Evolutionary conservation across 2,797 vertebrate genomes (phyloP).

Genomic region (Tenualosa ilisha): DNA sequence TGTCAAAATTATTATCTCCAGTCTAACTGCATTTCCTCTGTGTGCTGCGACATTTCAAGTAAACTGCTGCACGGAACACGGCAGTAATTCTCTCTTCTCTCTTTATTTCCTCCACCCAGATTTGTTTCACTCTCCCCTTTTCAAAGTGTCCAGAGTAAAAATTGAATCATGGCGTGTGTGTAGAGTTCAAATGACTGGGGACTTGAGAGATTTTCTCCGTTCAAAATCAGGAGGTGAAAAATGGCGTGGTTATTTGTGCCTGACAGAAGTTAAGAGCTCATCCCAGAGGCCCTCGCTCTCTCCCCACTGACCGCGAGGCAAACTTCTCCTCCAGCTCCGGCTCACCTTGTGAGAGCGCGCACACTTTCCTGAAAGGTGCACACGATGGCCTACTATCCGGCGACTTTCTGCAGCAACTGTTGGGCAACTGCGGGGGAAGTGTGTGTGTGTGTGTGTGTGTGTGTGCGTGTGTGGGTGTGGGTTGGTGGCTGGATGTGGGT

Average conservation of each 20-base stretch:
- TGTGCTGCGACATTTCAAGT: background rate
- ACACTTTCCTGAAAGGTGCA: constrained; percentile 54
- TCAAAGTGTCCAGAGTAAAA: constrained; percentile 62
- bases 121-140: constrained; percentile 51
- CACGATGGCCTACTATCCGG: constrained; percentile 58
- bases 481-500: constrained; percentile 31
- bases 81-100: background rate
- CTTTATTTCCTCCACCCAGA: constrained; percentile 30
- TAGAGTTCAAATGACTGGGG: constrained; percentile 79
- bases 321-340: constrained; percentile 72
- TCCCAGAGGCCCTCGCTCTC: constrained; percentile 76
- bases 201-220: constrained; percentile 76
- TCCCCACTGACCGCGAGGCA: constrained; percentile 78
- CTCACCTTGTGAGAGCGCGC: constrained; percentile 78
- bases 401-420: constrained; percentile 38
- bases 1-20: background rate
- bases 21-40: background rate
- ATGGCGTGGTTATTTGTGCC: constrained; percentile 82
- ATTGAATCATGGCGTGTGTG: constrained; percentile 76
- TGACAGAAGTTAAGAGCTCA: constrained; percentile 87
- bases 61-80: background rate
- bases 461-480: constrained; percentile 24
- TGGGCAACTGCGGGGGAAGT: constrained; percentile 28
- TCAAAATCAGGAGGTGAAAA: constrained; percentile 81
- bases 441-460: constrained; percentile 27